Conservation (phyloP, 1,140 invertebrate species). For the Drosophila oshimai region DNA sequence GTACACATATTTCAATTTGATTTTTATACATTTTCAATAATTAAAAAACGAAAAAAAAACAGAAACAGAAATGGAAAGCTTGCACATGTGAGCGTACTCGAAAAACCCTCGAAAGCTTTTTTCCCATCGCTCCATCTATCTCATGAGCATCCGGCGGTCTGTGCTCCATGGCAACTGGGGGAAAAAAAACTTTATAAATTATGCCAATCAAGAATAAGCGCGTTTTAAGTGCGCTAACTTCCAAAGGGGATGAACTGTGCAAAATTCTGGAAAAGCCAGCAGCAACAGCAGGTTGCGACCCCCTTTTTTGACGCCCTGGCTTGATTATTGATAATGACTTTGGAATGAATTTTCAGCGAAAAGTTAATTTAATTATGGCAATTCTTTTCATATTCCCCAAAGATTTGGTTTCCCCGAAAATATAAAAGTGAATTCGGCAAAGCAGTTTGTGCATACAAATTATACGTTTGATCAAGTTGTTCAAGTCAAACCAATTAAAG, state of each 20-base stretch:
- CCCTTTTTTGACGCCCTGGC: conserved; percentile 3
- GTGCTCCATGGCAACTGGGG: conserved; percentile 2
- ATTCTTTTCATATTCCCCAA: conserved; percentile 50
- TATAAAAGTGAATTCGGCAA: not conserved
- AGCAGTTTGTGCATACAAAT: conserved; percentile 22
- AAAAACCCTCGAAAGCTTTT: conserved; percentile 25
- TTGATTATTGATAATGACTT: conserved; percentile 80
- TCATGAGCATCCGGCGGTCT: conserved; percentile 23
- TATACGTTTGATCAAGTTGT: conserved; percentile 5
- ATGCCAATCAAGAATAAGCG: conserved; percentile 79
- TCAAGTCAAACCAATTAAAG: not conserved
- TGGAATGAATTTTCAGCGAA: conserved; percentile 69
- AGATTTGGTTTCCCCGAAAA: not conserved
- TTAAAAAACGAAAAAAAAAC: conserved; percentile 31
- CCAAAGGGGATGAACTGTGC: conserved; percentile 36
- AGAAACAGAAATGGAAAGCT: not conserved
- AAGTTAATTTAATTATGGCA: conserved; percentile 77
- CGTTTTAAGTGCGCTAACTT: conserved; percentile 76
- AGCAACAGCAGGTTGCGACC: not conserved
- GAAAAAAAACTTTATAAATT: conserved; percentile 73
- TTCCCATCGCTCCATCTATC: conserved; percentile 7
- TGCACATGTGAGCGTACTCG: conserved; percentile 1
- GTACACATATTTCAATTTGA: conserved; percentile 42
- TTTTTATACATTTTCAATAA: conserved; percentile 73
- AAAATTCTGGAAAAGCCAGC: conserved; percentile 8